phyloP scores from a whole-genome alignment of 2,113 vertebrate genomes.

The Dolichotis patagonum region DNA sequence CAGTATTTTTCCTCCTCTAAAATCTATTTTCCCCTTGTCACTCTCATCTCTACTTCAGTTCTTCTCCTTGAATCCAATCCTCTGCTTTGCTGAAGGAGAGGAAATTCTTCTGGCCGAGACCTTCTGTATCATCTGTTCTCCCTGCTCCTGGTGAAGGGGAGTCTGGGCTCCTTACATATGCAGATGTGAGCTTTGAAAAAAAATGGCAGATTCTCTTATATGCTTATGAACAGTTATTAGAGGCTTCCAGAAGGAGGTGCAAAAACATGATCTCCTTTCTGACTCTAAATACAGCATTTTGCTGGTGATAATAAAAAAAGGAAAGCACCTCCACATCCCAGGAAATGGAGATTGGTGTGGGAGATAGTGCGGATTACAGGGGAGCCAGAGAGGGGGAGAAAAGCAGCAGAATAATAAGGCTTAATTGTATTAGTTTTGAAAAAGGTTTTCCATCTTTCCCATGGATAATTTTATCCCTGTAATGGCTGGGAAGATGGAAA shows the following conservation, averaged over 20 bases:
- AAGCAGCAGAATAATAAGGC: constrained; percentile 84
- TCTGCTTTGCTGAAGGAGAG: constrained; percentile 47
- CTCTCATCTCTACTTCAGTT: constrained; percentile 38
- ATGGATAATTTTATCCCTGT: constrained; percentile 86
- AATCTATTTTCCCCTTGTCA: constrained; percentile 42
- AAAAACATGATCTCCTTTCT: constrained; percentile 73
- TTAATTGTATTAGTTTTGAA: constrained; percentile 87
- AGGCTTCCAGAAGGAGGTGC: constrained; percentile 52
- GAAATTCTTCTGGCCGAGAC: background rate
- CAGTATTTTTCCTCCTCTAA: constrained; percentile 51
- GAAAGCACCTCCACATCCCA: constrained; percentile 54
- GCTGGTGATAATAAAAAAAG: constrained; percentile 74
- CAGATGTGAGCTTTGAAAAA: background rate
- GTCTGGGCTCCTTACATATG: background rate
- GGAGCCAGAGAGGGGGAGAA: constrained; percentile 58
- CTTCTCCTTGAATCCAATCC: background rate
- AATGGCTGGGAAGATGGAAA: constrained; percentile 84
- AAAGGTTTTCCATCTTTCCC: constrained; percentile 84
- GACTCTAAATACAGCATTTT: constrained; percentile 81
- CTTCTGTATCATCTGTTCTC: background rate
- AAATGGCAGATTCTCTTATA: constrained; percentile 8
- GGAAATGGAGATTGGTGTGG: constrained; percentile 67
- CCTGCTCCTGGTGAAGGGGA: background rate
- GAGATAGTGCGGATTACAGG: constrained; percentile 61
- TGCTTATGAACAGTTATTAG: constrained; percentile 71